Evolutionary conservation across 2,797 vertebrate species (phyloP), one percentile per base, ranked within the genome.

Genomic region (Lepus townsendii): DNA sequence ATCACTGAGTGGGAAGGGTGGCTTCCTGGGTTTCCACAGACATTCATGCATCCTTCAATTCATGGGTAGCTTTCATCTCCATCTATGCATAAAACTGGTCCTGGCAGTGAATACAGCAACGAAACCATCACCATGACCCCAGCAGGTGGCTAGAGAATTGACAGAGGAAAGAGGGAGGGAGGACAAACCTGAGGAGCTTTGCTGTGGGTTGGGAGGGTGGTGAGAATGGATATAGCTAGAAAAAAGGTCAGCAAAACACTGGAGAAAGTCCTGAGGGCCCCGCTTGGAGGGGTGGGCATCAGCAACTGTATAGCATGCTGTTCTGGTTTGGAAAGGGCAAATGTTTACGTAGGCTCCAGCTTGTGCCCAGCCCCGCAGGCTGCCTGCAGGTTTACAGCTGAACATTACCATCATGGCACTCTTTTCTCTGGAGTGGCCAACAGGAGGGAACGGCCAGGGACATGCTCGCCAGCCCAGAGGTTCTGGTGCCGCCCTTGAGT

Each of bases 371-470:
- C 96, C 95, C 96, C 68, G 83, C 90, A 90, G 93, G 68, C 96
- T 92, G 97, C 90, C 93, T 96, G 93, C 92, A 83, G 95, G 95
- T 83, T 96, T 90, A 89, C 80, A 96, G 83, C 95, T 92, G 97
- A 96, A 86, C 90, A 78, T 96, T 66, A 77, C 90, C 57, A 62
- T 82, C 90, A 17, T 91, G 96, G 90, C 83, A 72, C 66, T 73
- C 20, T 73, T 83, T 42, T 71, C 78, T 87, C 68, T 5, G 26
- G 68, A n/a, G 60, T 4, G 11, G 95, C 96, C 97, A 97, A 60
- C 20, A 72, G 60, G 72, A 90, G 24, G 83, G 88, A 73, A 72
- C 0, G 3, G 95, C 96, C 96, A 96, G 96, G 80, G 85, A 84
- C 13, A 3, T 24, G 82, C 57, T 85, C 4, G 3, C 95, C 95